Percentiles rank a stretch among this genome's conserved stretches.
phyloP scores from a whole-genome alignment of 2,113 vertebrate species.

The Aspidoscelis tigris region DNA sequence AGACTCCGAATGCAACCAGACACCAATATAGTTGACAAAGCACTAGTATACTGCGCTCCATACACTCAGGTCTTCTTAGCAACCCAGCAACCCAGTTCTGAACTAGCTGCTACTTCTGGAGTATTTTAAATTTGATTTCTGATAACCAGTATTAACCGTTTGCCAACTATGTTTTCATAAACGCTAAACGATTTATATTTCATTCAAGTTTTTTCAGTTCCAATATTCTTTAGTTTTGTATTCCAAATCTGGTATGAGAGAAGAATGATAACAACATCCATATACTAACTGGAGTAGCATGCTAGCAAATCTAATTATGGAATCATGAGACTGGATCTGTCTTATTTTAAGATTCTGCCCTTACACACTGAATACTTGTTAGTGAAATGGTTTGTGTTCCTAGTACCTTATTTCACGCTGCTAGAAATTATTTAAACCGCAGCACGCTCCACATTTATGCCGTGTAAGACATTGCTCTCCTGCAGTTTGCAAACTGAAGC shows the following conservation, averaged over 20 bases:
- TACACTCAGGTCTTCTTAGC: neutral
- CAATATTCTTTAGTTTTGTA: neutral
- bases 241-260: neutral
- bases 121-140: neutral
- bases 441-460: too few relatives aligned
- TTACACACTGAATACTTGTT: slow-evolving; percentile 36
- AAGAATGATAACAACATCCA: slow-evolving; percentile 28
- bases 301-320: slow-evolving; percentile 47
- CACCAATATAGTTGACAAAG: too few relatives aligned
- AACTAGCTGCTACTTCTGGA: neutral
- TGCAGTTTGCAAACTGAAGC: neutral
- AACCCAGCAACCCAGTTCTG: neutral
- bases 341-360: slow-evolving; percentile 29
- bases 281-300: slow-evolving; percentile 31
- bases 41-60: too few relatives aligned
- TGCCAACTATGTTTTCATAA: neutral
- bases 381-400: slow-evolving; percentile 3
- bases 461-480: too few relatives aligned
- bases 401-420: neutral
- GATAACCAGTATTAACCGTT: neutral
- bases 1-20: too few relatives aligned
- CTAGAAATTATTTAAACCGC: neutral
- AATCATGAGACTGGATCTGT: slow-evolving; percentile 40
- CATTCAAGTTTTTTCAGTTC: neutral
- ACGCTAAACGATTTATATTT: neutral